Base-by-base conservation (phyloP, 2,888 invertebrate species). In the Pristionchus exspectatus region DNA sequence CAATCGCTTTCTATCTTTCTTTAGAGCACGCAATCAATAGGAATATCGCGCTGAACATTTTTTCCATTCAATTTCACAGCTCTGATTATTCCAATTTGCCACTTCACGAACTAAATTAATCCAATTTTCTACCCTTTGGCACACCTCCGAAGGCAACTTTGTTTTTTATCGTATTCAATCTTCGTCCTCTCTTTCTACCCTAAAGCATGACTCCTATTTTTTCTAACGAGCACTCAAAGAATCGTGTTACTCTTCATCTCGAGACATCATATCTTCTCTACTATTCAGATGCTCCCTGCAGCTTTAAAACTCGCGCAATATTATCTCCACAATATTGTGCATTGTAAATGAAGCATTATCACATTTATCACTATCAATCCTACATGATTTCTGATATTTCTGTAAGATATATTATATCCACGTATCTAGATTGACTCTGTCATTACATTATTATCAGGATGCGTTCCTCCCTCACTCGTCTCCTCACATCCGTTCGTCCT, bases 381-480 rank as follows among this genome's bases (percentile, higher is more conserved):
- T n/a, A n/a, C n/a, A n/a, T n/a, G n/a, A n/a, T n/a, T n/a, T n/a
- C n/a, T n/a, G n/a, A n/a, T n/a, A 54, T 54, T 54, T 54, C 54
- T 10, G 54, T 54, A 54, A 54, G 54, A 7, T 54, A 54, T 54
- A 54, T 54, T 54, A 10, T 54, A 10, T 14, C 9, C 54, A 14
- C 7, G 14, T 10, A 54, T 10, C 14, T 54, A 14, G n/a, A n/a
- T n/a, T 54, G 54, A 63, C 5, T 63, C 5, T 63, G 21, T 30
- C 24, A 24, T 9, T 66, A 66, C 33, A 33, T 16, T 16, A 5
- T 72, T 1, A 38, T 44, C 30, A 81, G 44, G 24, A 81, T 81
- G 81, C 81, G 81, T 27, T 54, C 81, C 50, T 81, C 81, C 18
- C 50, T 81, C n/a, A 27, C 81, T 54, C 81, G 50, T 54, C n/a